Base-by-base conservation (phyloP, 2,113 vertebrate genomes). In the Spea bombifrons region DNA sequence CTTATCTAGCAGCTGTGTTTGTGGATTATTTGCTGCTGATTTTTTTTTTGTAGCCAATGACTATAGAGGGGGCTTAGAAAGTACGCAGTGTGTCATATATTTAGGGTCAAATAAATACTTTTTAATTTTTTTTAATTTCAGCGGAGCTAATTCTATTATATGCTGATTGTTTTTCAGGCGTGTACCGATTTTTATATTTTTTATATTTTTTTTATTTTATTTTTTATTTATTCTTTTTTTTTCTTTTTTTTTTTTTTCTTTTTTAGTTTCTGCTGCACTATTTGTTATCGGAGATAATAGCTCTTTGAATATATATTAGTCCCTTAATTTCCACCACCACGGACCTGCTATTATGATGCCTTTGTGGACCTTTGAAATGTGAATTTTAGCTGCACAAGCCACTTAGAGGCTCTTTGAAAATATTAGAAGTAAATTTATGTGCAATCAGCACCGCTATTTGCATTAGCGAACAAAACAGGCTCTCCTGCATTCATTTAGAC, bases 391-490 rank as follows among this genome's bases (percentile, higher is more conserved):
- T 44, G 45, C 43, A 67, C 66, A 67, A 46, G 44, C 30, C 66
- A 67, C 44, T 69, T 48, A 69, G 49, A 69, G 66, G 44, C n/a
- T 15, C 66, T 46, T 67, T 48, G 15, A 70, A 47, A 7, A 70
- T 48, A 70, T 69, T 69, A 69, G 45, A 47, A 69, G 44, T 52
- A 50, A 47, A 70, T 77, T 69, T 77, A 61, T 77, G 66, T 71
- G n/a, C 5, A 9, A 71, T 70, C 46, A 77, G 55, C 45, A 71
- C 17, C 50, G 66, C 12, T 48, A 71, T 71, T 64, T 71, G 44
- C 66, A 77, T 70, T 77, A 71, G 45, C 71, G 53, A 77, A 52
- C 55, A 71, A 57, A 77, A 70, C n/a, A 50, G 43, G 50, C 68
- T 49, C 12, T 48, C 5, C 66, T 63, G 75, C 16, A 57, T 61